Base-by-base conservation (phyloP, 92 coral and sea anemone species). In the Epizoanthus stellaris region DNA sequence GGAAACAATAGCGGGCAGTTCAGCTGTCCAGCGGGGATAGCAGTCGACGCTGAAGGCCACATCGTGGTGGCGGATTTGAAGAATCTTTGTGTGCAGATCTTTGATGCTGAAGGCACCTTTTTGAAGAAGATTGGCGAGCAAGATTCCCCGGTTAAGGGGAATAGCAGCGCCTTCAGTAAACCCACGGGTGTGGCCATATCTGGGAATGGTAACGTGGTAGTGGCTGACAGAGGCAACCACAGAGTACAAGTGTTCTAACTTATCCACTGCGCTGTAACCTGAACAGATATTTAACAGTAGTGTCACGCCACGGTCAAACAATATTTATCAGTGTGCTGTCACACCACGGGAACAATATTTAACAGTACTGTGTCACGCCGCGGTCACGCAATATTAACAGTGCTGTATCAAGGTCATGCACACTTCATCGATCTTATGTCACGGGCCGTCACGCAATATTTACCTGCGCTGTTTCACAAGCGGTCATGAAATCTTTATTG, bases 1-100 rank as follows among this genome's bases (percentile, higher is more conserved):
- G 98, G 98, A 14, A 81, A 43, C 45, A 88, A 82, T 67, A 81
- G 84, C 21, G 98, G 98, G 5, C 96, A 94, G 88, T 87, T 96
- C 39, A 87, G 86, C 77, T 92, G 98, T 60, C 99, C 99, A 0
- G 95, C 98, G 52, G 99, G 99, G 19, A 77, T 96, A 42, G 95
- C 95, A 4, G 91, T 91, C 10, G 98, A 96, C 76, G 87, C 96
- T 13, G 94, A 91, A 82, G 93, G 95, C 7, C 96, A 91, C 70
- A 87, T 96, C 40, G 94, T 85, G 20, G 96, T 96, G 2, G 98
- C 98, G 5, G 98, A 96, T 86, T 81, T 94, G 65, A 94, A 94
- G 88, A 94, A 87, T 71, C 80, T 89, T 63, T 89, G 75, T 65
- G 92, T 94, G 39, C 98, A 94, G 88, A 85, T 92, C 45, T 92